These are phyloP conservation scores for Hyles euphorbiae DNA, from an alignment of 1,140 invertebrate species.

Conservation along the genomic window DNA sequence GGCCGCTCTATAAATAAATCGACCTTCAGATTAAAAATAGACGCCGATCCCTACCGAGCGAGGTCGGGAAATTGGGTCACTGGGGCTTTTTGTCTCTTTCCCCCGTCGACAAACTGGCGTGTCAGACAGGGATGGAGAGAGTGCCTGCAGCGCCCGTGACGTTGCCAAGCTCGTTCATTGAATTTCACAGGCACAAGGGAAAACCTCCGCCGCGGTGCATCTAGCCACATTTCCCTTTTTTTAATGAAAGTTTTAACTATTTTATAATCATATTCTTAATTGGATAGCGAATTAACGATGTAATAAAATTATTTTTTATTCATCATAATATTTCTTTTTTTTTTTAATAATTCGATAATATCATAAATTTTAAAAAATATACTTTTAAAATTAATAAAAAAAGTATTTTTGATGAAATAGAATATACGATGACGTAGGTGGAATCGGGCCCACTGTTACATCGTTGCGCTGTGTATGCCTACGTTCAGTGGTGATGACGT, in stretches of 20 bases:
- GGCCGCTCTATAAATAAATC: conserved; percentile 66
- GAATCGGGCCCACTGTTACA: not conserved
- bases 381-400: not conserved
- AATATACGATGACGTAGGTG: no score
- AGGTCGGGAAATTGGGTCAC: conserved; percentile 70
- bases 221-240: conserved; percentile 8
- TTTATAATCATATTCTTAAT: conserved; percentile 1
- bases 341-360: no score
- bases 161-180: conserved; percentile 63
- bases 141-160: conserved; percentile 58
- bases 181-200: conserved; percentile 54
- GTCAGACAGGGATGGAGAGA: conserved; percentile 34
- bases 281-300: no score
- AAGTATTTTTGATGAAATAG: not conserved
- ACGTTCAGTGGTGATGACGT: conserved; percentile 50
- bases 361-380: not conserved
- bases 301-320: not conserved
- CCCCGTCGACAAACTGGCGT: conserved; percentile 14
- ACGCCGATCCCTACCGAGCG: conserved; percentile 61
- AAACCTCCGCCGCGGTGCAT: conserved; percentile 46
- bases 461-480: conserved; percentile 5
- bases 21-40: conserved; percentile 75
- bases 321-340: not conserved
- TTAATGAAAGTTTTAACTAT: conserved; percentile 3
- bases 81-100: conserved; percentile 35